Base-by-base conservation (phyloP, 2,888 invertebrate species). In the Drosophila niveifrons region DNA sequence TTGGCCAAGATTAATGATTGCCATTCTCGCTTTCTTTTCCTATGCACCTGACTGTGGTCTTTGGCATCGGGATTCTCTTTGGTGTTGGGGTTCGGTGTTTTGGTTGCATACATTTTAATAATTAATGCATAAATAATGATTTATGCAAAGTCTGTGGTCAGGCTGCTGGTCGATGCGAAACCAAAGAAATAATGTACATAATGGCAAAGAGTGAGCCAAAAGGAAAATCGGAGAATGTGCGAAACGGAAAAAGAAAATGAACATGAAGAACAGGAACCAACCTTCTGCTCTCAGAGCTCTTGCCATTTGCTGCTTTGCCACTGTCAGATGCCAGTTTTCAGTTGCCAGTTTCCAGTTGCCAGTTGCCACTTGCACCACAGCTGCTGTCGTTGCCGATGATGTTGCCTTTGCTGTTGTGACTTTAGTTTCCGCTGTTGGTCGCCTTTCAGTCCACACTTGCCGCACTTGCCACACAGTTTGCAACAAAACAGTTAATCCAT, bases 401-500 rank as follows among this genome's bases (percentile, higher is more conserved):
- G 64, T 50, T 57, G 44, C 44, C 18, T 58, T 18, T 69, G 55
- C 46, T 66, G 51, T 56, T 72, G 39, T 48, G 56, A 61, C 62
- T 79, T 64, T 56, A 59, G 77, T 63, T 76, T 72, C 66, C 63
- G 72, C 55, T 72, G 53, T 44, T 53, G 58, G 48, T 75, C 36
- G 51, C 47, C 48, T 70, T 65, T 63, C 70, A 72, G 29, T 68
- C 52, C 59, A 52, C 55, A 44, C 55, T 67, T 43, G 41, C 36
- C 58, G 34, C 36, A 59, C 50, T 59, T 50, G 47, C 57, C 43
- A 41, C 43, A 41, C 47, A 65, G 58, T 62, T 72, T 72, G 72
- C 63, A 76, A 72, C 41, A 74, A 67, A 82, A 53, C 88, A 79
- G 85, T 84, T 82, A 84, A 84, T 84, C 85, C 85, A 82, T 84